These are phyloP conservation scores for Dioctria linearis DNA, from an alignment of 2,888 invertebrate species.

Conservation along the genomic window DNA sequence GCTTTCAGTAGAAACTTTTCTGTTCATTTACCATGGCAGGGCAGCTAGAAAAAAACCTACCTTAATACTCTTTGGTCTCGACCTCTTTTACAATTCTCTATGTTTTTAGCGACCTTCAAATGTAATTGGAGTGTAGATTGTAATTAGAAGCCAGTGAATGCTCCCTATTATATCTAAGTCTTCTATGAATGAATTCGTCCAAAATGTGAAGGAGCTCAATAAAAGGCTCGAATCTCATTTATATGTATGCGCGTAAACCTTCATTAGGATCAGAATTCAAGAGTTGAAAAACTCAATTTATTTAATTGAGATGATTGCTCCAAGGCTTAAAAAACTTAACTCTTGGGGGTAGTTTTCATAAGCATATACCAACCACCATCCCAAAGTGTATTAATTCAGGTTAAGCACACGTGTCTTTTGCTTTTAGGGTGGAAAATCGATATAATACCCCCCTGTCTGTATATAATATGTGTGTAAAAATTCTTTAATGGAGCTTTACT, in stretches of 20 bases:
- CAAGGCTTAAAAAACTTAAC: not conserved
- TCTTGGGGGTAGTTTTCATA: slow-evolving; percentile 3
- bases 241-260: not conserved
- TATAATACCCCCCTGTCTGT: not conserved
- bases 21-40: no score
- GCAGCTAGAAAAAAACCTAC: no score
- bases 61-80: no score
- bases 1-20: no score
- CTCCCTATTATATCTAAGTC: not conserved
- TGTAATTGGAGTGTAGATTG: not conserved
- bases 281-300: not conserved
- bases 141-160: not conserved
- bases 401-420: not conserved
- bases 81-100: no score
- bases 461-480: not conserved
- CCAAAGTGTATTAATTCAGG: slow-evolving; percentile 3
- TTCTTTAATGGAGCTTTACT: not conserved
- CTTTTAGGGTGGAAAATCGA: not conserved
- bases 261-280: not conserved
- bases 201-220: not conserved
- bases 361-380: not conserved
- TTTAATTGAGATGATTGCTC: not conserved
- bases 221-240: not conserved
- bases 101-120: not conserved
- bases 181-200: not conserved